A percentile compares a stretch with the other conserved stretches of the same genome.
These are phyloP conservation scores for Anoplolepis gracilipes DNA, from an alignment of 1,140 invertebrate genomes.

Conservation along the genomic window DNA sequence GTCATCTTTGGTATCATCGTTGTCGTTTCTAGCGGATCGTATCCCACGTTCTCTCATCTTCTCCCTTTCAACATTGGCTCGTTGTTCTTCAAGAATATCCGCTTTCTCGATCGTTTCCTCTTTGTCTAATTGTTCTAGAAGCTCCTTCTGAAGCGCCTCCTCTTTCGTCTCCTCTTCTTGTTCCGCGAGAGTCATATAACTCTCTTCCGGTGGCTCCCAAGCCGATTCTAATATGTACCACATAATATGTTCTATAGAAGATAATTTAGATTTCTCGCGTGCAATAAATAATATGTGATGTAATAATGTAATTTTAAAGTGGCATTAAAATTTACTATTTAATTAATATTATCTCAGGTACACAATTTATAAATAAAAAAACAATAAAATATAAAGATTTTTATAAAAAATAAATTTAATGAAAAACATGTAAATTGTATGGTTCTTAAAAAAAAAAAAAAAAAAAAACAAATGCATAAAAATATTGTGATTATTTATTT, in stretches of 20 bases:
- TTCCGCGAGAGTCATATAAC: constrained; percentile 88
- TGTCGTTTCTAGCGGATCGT: constrained; percentile 71
- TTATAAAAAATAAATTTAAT: background rate
- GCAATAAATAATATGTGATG: background rate
- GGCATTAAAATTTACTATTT: background rate
- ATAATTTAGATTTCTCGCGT: background rate
- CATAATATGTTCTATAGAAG: background rate
- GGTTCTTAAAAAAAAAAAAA: background rate
- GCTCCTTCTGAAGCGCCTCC: constrained; percentile 82
- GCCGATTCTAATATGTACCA: constrained; percentile 85
- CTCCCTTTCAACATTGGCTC: constrained; percentile 84
- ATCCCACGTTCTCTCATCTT: constrained; percentile 84
- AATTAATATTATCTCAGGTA: constrained; percentile 1
- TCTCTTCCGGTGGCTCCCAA: constrained; percentile 89
- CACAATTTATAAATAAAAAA: background rate
- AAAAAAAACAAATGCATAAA: background rate
- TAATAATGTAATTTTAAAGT: background rate
- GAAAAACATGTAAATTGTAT: background rate
- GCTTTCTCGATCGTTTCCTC: constrained; percentile 83
- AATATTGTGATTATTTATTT: background rate
- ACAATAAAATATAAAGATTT: background rate
- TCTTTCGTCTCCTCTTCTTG: constrained; percentile 86
- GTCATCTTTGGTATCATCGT: constrained; percentile 49
- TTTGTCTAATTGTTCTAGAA: constrained; percentile 86
- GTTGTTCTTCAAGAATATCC: constrained; percentile 81